phyloP scores from a whole-genome alignment of 2,888 invertebrate species.

The Cyaniris semiargus region DNA sequence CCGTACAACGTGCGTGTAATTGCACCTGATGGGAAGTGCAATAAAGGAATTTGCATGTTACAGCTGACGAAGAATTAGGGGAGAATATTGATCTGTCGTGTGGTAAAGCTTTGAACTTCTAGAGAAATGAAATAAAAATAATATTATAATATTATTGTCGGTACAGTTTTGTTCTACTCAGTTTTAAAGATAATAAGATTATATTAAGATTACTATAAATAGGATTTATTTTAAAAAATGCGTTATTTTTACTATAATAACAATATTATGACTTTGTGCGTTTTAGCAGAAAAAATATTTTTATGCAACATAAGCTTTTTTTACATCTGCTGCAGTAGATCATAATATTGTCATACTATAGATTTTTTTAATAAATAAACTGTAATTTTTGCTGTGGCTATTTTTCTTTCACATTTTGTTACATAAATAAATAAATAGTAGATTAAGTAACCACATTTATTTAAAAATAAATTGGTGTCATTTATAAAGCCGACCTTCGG shows the following conservation, averaged over 20 bases:
- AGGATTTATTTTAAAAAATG: no score
- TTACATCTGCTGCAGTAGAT: no score
- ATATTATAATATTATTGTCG: no score
- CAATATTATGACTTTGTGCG: no score
- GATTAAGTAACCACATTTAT: not conserved
- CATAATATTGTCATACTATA: no score
- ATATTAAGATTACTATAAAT: no score
- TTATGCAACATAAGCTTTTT: no score
- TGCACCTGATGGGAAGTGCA: constrained; percentile 22
- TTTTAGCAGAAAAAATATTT: no score
- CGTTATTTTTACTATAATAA: no score
- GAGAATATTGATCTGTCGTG: constrained; percentile 12
- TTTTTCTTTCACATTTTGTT: not conserved
- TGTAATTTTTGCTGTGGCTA: not conserved
- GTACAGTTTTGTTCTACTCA: no score
- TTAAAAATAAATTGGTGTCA: not conserved
- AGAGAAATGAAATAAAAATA: not conserved
- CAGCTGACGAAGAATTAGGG: constrained; percentile 19
- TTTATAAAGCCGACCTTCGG: not conserved
- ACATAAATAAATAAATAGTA: not conserved
- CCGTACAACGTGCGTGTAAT: constrained; percentile 26
- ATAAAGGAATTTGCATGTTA: constrained; percentile 25
- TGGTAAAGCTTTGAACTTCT: not conserved
- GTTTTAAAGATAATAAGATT: no score
- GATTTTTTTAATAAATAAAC: no score